phyloP scores from a whole-genome alignment of 2,797 vertebrate species.

The Sebastes hopkinsi region DNA sequence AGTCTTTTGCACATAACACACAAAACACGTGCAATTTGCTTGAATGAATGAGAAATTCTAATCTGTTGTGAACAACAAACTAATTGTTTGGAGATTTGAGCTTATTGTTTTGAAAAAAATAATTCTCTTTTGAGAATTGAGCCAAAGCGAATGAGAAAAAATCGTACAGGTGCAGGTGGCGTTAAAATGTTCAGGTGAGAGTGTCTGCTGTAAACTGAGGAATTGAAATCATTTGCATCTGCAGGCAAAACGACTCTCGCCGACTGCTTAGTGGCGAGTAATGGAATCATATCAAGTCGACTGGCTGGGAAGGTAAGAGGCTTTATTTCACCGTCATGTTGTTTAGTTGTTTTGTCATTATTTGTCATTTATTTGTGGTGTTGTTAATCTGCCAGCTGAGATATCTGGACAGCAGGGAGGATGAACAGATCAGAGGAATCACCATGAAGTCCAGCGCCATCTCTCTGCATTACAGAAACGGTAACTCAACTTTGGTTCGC shows the following conservation, averaged over 20 bases:
- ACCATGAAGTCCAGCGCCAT: constrained; percentile 99
- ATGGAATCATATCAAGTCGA: constrained; percentile 95
- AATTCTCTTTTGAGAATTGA: no score
- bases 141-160: no score
- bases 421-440: constrained; percentile 95
- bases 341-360: not conserved
- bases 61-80: no score
- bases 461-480: constrained; percentile 86
- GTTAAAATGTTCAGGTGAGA: no score
- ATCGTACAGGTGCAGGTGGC: no score
- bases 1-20: no score
- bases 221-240: not conserved
- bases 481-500: constrained; percentile 62
- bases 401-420: constrained; percentile 96
- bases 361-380: not conserved
- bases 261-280: constrained; percentile 95
- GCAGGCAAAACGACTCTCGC: constrained; percentile 96
- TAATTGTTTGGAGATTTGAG: accelerated
- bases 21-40: no score
- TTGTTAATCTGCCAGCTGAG: constrained; percentile 81
- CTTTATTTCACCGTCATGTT: not conserved
- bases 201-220: no score
- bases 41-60: no score
- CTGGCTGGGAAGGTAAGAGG: constrained; percentile 92
- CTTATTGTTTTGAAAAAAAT: no score